phyloP scores from a whole-genome alignment of 2,113 vertebrate genomes.

The Cyprinodon variegatus region DNA sequence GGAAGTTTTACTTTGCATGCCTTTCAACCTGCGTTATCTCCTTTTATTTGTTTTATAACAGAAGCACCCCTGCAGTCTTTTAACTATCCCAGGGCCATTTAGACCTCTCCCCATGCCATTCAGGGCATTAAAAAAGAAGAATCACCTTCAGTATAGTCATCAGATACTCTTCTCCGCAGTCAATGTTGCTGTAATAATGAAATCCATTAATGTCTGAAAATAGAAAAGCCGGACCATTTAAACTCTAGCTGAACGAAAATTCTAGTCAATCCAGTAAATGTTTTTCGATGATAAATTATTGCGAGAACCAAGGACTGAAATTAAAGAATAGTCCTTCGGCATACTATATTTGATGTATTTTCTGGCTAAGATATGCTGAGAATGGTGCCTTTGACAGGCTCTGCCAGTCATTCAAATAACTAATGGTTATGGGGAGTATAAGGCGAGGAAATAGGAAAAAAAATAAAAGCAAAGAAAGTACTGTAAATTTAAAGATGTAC shows the following conservation, averaged over 20 bases:
- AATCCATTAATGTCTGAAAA: conserved; percentile 46
- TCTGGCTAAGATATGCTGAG: conserved; percentile 21
- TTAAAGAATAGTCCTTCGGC: conserved; percentile 27
- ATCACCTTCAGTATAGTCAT: conserved; percentile 30
- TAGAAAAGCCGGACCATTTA: conserved; percentile 37
- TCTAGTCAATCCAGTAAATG: conserved; percentile 22
- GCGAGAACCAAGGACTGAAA: conserved; percentile 13
- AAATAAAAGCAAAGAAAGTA: conserved; percentile 8
- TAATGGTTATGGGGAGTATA: conserved; percentile 36
- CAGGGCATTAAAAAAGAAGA: conserved; percentile 44
- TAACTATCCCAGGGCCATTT: neutral
- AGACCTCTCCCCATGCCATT: neutral
- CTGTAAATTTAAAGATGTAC: conserved; percentile 19
- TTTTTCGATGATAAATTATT: conserved; percentile 34
- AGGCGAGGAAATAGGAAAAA: neutral
- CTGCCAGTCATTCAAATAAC: conserved; percentile 12
- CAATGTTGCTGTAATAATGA: conserved; percentile 39
- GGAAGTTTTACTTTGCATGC: conserved; percentile 40
- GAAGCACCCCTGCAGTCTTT: conserved; percentile 36
- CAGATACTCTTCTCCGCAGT: conserved; percentile 27
- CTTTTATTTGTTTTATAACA: conserved; percentile 7
- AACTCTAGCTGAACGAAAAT: conserved; percentile 28
- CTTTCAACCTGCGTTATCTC: conserved; percentile 36
- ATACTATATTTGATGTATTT: conserved; percentile 18
- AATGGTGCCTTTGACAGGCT: conserved; percentile 30